Base-by-base conservation (phyloP, 1,140 invertebrate genomes). In the Pomacea maculata region DNA sequence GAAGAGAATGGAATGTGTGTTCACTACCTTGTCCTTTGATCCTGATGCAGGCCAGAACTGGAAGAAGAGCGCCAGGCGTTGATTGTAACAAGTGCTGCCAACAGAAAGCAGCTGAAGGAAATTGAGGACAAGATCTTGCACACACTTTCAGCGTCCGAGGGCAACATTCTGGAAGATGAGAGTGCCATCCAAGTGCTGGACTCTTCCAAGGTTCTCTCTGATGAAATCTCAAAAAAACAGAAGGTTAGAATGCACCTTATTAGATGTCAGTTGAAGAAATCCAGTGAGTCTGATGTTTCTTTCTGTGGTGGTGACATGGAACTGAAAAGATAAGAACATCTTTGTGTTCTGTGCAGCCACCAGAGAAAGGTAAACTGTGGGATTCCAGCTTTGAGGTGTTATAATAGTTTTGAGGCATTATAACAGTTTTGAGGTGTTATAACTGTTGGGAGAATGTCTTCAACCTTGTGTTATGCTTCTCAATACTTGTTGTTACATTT, bases 201-300 rank as follows among this genome's bases (percentile, higher is more conserved):
- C 78, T 88, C 88, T 11, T 92, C 91, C 21, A 92, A 92, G 83
- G 88, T 92, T 68, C 86, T 92, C 14, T 89, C 92, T 21, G 88
- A 92, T 86, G 92, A 92, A 83, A 92, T 98, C 77, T 94, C 95
- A 86, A 94, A 96, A 67, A 98, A 98, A 90, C 96, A 98, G 92
- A 94, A 95, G 74, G 94, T 96, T 83, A 64, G 74, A 52, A 74
- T 54, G 71, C 87, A 19, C 63, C 19, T 25, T 55, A 29, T 67
- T 68, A 14, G 65, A 21, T 29, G 64, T 3, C 64, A 7, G 64
- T 67, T 17, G 64, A 67, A 25, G 64, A 17, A 25, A 17, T 45
- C 34, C 34, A 45, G 6, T 45, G 34, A 45, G 34, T 45, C 34
- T 45, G 34, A 45, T 45, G 34, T 55, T 76, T 55, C 61, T 55